These are phyloP conservation scores for Chlorops oryzae DNA, from an alignment of 1,140 invertebrate genomes.

Conservation along the genomic window DNA sequence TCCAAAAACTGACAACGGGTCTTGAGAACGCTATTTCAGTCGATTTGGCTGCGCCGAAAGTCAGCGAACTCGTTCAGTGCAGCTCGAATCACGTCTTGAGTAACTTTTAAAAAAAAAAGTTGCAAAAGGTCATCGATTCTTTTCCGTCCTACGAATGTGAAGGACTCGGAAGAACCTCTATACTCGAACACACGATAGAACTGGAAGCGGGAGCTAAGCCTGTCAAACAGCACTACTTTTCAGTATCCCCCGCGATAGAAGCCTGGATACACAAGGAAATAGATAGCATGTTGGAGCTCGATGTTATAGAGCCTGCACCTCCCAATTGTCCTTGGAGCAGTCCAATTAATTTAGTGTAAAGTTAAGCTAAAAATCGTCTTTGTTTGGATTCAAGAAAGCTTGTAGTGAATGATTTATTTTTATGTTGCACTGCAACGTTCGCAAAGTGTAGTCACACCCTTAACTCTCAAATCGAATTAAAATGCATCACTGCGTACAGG, in stretches of 20 bases:
- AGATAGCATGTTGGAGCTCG: constrained; percentile 15
- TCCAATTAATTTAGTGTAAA: constrained; percentile 5
- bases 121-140: not conserved
- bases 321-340: too few species aligned
- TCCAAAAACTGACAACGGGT: not conserved
- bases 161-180: not conserved
- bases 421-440: too few species aligned
- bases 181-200: constrained; percentile 1
- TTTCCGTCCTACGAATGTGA: constrained; percentile 3
- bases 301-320: too few species aligned
- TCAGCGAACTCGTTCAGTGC: too few species aligned
- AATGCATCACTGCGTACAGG: too few species aligned
- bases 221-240: constrained; percentile 11
- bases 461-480: too few species aligned
- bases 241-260: constrained; percentile 16
- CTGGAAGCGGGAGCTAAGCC: not conserved
- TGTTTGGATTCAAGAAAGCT: constrained; percentile 13
- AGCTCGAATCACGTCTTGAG: not conserved
- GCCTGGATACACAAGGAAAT: constrained; percentile 13
- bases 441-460: too few species aligned
- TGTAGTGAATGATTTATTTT: too few species aligned
- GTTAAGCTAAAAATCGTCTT: constrained; percentile 9
- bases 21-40: not conserved
- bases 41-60: not conserved
- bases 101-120: not conserved